Base-by-base conservation (phyloP, 2,113 vertebrate genomes). In the Eublepharis macularius region DNA sequence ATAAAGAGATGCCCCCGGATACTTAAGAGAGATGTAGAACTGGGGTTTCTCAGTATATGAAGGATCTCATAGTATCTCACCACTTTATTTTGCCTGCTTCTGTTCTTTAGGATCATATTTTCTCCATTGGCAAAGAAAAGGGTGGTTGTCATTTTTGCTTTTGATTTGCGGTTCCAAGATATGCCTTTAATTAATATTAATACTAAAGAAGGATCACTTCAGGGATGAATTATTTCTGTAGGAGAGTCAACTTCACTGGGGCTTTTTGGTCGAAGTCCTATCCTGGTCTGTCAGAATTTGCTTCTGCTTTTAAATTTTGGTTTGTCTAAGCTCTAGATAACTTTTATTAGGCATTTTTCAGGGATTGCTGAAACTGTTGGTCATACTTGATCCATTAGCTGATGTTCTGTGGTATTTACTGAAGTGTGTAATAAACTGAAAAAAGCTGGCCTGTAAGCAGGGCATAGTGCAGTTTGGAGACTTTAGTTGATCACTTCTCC, bases 401-500 rank as follows among this genome's bases (percentile, higher is more conserved):
- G 21, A 39, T n/a, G 34, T 65, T 63, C 60, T 32, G 16, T 75
- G 41, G 26, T 47, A 45, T 83, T 83, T 83, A 13, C 29, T 45
- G 32, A 75, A 83, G 29, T 39, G n/a, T 65, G 60, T 73, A 83
- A 39, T 65, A 60, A 65, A 86, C 54, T 83, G 21, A 32, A 47
- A 66, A 65, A 76, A 24, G n/a, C 41, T 47, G 41, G 19, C 29
- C 32, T 39, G 17, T 49, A 65, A 66, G 54, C 49, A 82, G 16
- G 60, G 39, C 29, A 76, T 57, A 29, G 63, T 70, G 16, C 78
- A 75, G 19, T 2, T 84, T 73, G 24, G 49, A 75, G 54, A 13
- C 36, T 76, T 76, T 69, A 49, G 14, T 82, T 65, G 8, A 24
- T 84, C 81, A 85, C 76, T 81, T 81, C 77, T 86, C 34, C 21